Conservation (phyloP, 2,797 vertebrate species). For the Antrozous pallidus region DNA sequence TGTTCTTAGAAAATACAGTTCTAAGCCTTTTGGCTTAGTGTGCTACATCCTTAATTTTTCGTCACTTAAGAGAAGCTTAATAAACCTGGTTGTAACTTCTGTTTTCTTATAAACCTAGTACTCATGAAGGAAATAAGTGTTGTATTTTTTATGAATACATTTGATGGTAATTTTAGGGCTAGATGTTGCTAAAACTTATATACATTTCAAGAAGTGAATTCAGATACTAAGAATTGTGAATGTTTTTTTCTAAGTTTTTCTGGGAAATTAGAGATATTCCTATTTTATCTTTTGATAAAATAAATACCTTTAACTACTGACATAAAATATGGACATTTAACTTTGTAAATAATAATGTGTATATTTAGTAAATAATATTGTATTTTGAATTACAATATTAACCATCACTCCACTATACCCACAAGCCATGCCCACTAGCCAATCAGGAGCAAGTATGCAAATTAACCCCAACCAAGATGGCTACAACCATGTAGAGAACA, state of each 20-base stretch:
- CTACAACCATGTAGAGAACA: no score
- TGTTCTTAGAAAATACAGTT: constrained; percentile 1
- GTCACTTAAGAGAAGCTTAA: not conserved
- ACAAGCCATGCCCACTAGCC: no score
- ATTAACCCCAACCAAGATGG: no score
- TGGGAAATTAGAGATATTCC: not conserved
- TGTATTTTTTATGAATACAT: not conserved
- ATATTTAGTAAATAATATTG: not conserved
- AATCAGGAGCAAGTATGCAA: no score
- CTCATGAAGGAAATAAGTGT: not conserved
- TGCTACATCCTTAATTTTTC: not conserved
- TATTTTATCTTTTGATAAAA: not conserved
- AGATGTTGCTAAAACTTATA: not conserved
- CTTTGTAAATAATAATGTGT: not conserved
- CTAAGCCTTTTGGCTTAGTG: not conserved
- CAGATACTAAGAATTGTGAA: not conserved
- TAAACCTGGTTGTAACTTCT: not conserved
- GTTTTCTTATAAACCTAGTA: not conserved
- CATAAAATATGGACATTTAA: not conserved
- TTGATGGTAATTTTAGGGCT: not conserved
- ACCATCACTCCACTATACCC: no score
- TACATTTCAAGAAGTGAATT: not conserved
- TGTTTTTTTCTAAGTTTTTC: not conserved
- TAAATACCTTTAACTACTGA: not conserved
- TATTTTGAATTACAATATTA: no score